These are phyloP conservation scores for Macrobrachium rosenbergii DNA, from an alignment of 1,140 invertebrate genomes.

Conservation along the genomic window DNA sequence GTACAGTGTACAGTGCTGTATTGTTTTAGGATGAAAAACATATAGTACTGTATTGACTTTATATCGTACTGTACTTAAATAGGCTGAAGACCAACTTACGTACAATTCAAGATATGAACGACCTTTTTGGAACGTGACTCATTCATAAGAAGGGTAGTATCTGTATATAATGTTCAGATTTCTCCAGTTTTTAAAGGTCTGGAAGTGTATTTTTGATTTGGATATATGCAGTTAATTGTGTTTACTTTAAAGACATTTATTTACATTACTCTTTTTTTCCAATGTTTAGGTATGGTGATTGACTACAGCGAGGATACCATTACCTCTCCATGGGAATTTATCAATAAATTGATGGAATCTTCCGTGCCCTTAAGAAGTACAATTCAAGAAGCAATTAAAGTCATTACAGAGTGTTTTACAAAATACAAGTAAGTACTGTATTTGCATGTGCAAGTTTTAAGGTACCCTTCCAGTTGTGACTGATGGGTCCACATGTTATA, in stretches of 20 bases:
- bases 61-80: no score
- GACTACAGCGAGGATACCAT: slow-evolving; percentile 53
- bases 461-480: not conserved
- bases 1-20: no score
- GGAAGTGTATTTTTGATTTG: not conserved
- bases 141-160: no score
- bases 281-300: slow-evolving; percentile 16
- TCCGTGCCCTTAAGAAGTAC: slow-evolving; percentile 24
- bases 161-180: no score
- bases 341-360: slow-evolving; percentile 23
- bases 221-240: no score
- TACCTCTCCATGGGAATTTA: slow-evolving; percentile 42
- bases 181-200: not conserved
- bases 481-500: not conserved
- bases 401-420: slow-evolving; percentile 41
- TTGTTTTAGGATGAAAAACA: no score
- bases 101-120: no score
- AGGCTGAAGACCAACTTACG: no score
- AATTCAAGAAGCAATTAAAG: slow-evolving; percentile 35
- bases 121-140: no score
- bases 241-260: not conserved
- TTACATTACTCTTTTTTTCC: not conserved
- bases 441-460: not conserved
- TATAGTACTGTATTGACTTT: no score
- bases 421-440: slow-evolving; percentile 40